Evolutionary conservation across 2,797 vertebrate genomes (phyloP).

Genomic region (Falco columbarius): DNA sequence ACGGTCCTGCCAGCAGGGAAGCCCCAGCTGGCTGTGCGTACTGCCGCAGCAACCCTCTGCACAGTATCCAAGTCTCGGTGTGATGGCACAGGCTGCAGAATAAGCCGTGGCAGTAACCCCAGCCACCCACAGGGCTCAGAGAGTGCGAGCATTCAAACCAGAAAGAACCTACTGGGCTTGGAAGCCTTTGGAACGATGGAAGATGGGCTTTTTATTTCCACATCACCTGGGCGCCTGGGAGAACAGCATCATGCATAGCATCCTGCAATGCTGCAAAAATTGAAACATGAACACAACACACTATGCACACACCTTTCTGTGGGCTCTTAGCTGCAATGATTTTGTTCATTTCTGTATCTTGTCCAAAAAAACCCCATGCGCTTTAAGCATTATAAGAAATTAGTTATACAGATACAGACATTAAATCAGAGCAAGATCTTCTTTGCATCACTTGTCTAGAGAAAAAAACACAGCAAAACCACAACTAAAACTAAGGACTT

Average conservation of each 20-base stretch:
- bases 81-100: background rate
- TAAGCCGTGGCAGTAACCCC: background rate
- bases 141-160: background rate
- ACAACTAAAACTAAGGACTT: background rate
- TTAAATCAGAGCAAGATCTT: background rate
- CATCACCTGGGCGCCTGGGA: rapidly evolving
- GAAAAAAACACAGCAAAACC: background rate
- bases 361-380: background rate
- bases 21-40: background rate
- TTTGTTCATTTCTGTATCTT: background rate
- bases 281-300: background rate
- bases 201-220: background rate
- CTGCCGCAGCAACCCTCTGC: background rate
- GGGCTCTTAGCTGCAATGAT: background rate
- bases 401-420: background rate
- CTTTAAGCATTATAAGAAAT: background rate
- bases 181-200: background rate
- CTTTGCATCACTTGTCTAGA: background rate
- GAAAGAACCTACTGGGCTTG: background rate
- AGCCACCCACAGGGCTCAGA: background rate
- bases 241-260: background rate
- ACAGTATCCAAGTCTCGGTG: rapidly evolving
- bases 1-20: background rate
- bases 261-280: rapidly evolving
- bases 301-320: background rate